Percentiles rank a stretch among this genome's conserved stretches.
phyloP scores from a whole-genome alignment of 2,113 vertebrate genomes.

The Collichthys lucidus region DNA sequence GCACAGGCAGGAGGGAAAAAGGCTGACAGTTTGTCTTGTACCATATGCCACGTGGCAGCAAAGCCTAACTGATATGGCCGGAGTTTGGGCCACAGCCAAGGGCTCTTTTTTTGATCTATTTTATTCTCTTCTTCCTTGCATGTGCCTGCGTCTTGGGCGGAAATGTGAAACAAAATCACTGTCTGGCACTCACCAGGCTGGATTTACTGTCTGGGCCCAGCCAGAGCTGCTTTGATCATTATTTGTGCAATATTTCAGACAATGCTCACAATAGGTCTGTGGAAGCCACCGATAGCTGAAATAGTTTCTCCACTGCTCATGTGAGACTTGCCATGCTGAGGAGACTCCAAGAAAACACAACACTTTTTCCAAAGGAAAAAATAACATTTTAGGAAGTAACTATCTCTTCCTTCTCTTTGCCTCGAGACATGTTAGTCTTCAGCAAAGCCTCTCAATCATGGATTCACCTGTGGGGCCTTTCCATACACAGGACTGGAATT shows the following conservation, averaged over 20 bases:
- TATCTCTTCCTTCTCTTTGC: slow-evolving; percentile 36
- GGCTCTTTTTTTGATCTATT: slow-evolving; percentile 74
- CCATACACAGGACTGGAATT: slow-evolving; percentile 53
- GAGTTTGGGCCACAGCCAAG: slow-evolving; percentile 78
- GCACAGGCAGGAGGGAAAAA: slow-evolving; percentile 71
- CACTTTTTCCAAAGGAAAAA: background rate
- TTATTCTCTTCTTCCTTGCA: slow-evolving; percentile 70
- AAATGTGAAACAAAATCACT: slow-evolving; percentile 77
- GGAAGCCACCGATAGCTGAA: slow-evolving; percentile 46
- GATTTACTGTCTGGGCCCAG: slow-evolving; percentile 59
- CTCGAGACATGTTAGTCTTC: slow-evolving; percentile 59
- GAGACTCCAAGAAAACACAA: slow-evolving; percentile 18
- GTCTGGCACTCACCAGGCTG: slow-evolving; percentile 61
- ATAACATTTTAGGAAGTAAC: slow-evolving; percentile 22
- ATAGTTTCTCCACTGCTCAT: slow-evolving; percentile 35
- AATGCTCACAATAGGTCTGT: slow-evolving; percentile 44
- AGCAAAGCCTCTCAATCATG: slow-evolving; percentile 58
- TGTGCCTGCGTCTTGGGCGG: slow-evolving; percentile 71
- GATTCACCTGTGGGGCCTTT: slow-evolving; percentile 64
- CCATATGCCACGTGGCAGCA: slow-evolving; percentile 87
- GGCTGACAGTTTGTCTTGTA: slow-evolving; percentile 87
- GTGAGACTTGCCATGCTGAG: slow-evolving; percentile 31
- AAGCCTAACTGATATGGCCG: slow-evolving; percentile 82
- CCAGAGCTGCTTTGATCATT: slow-evolving; percentile 64
- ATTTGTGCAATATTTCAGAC: slow-evolving; percentile 71